Base-by-base conservation (phyloP, 1,140 invertebrate species). In the Stratiolaelaps scimitus region DNA sequence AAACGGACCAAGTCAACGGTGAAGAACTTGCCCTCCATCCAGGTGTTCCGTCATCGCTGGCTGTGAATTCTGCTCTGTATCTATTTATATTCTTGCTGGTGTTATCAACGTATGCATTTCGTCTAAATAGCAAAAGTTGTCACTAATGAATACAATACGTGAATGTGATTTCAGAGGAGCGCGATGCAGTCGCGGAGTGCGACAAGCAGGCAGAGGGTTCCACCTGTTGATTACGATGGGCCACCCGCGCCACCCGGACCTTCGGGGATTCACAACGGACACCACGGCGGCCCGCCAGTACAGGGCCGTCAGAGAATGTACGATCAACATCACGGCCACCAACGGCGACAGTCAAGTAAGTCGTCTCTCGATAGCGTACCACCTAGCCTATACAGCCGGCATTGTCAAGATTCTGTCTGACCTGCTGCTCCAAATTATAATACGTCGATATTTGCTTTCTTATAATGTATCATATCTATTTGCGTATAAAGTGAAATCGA, bases 131-230 rank as follows among this genome's bases (percentile, higher is more conserved):
- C n/a, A 40, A 40, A 6, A 40, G 34, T 40, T 6, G 34, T 40
- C 34, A 40, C 10, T 40, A 40, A 40, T 10, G 34, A 40, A 40
- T 40, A 40, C 5, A 6, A 6, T 40, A 40, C 10, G n/a, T 10
- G 34, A 10, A 40, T 40, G 10, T 40, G 4, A 2, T 60, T 60
- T 34, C 53, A 60, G 53, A 26, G 53, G 26, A 60, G 34, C 53
- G 53, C 34, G 26, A 60, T 60, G 53, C 53, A 60, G 26, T 60
- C 53, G 53, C 53, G 53, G 15, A 60, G 53, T 60, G 53, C 53
- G 34, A 60, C 53, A 2, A 60, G 26, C 53, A 26, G 53, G 53
- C 53, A 60, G 34, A 15, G 53, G 23, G 53, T 60, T 26, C 53
- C 53, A 15, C 53, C 53, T 34, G 34, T 60, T 17, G 53, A 60